Base-by-base conservation (phyloP, 2,888 invertebrate species). In the Hemaris fuciformis region DNA sequence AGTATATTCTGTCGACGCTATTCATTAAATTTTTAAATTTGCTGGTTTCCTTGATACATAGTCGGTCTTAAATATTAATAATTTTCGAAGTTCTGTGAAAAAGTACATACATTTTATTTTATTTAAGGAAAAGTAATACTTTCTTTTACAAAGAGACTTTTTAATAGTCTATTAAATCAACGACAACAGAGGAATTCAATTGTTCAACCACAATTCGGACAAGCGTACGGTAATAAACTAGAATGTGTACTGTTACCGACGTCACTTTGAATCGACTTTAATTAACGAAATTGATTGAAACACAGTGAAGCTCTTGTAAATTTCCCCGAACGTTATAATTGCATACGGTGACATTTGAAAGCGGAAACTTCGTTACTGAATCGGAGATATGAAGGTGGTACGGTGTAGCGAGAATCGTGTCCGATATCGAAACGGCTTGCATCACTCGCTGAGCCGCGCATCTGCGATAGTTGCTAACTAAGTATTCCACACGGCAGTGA, bases 1-100 rank as follows among this genome's bases (percentile, higher is more conserved):
- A 75, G 72, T 77, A 75, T 74, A 68, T 75, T n/a, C n/a, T 66
- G 74, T 67, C 65, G 64, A 67, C 70, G 71, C 72, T 73, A 75
- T 75, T 70, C 66, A 67, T 76, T 69, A 73, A 74, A 75, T 77
- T 73, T 72, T 63, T 69, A 74, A 70, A 66, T 59, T 68, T 70
- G 68, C 61, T 45, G 65, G 62, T 71, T 69, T 65, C 41, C 48
- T 20, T 10, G 23, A 53, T 18, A 41, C 46, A 22, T 38, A 18
- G 34, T 10, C 48, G 41, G 41, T 13, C 15, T 18, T 53, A 38
- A 41, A 25, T 20, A 6, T n/a, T 4, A 38, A 38, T 38, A 23
- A 25, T 38, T 31, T 48, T 15, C 20, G 18, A 48, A 38, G 25
- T 18, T 18, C 27, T 31, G 8, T 10, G 27, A 3, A 38, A 38